Percentiles rank a stretch among this genome's conserved stretches.
phyloP scores from a whole-genome alignment of 2,113 vertebrate species.

The Thamnophis sirtalis region DNA sequence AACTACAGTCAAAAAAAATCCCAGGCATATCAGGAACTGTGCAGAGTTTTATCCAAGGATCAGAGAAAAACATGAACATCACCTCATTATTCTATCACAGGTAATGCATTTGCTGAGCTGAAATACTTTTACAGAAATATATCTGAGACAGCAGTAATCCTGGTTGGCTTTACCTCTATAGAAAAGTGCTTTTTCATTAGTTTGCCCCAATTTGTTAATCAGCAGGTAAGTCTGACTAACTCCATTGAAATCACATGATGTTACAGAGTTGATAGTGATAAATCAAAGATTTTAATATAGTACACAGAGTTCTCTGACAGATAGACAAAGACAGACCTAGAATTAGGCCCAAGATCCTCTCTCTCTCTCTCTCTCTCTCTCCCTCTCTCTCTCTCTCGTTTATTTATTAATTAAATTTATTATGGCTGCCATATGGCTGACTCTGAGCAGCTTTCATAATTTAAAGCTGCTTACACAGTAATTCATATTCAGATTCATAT shows the following conservation, averaged over 20 bases:
- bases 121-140: neutral
- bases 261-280: too few species aligned
- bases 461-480: neutral
- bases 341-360: too few species aligned
- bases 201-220: neutral
- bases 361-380: too few species aligned
- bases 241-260: neutral
- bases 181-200: neutral
- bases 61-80: neutral
- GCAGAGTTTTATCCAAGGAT: neutral
- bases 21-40: neutral
- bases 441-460: too few species aligned
- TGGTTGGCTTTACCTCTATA: neutral
- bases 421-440: neutral
- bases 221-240: neutral
- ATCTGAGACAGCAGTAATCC: neutral
- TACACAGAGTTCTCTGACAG: neutral
- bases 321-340: neutral
- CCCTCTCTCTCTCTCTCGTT: too few species aligned
- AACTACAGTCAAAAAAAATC: neutral
- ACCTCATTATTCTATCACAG: neutral
- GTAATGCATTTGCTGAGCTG: neutral
- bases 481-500: too few species aligned
- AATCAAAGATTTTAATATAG: neutral
- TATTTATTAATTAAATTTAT: neutral